Conservation (phyloP, 2,113 vertebrate species). For the Odocoileus hemionus region DNA sequence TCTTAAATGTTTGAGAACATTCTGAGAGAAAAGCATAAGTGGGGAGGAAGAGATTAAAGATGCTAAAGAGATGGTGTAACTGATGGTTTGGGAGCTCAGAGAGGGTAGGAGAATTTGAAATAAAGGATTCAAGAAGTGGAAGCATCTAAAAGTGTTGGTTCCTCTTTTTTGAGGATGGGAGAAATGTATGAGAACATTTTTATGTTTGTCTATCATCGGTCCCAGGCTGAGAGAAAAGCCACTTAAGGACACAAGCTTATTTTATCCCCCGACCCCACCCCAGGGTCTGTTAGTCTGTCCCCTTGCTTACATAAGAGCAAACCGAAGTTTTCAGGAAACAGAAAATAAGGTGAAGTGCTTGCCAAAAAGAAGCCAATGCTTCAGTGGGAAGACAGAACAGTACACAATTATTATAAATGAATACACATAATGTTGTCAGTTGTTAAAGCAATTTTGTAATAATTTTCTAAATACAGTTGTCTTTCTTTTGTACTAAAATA, state of each 20-base stretch:
- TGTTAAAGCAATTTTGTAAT: not conserved
- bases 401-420: not conserved
- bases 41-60: not conserved
- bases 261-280: fast-evolving
- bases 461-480: not conserved
- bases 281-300: not conserved
- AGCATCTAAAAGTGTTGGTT: not conserved
- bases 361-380: not conserved
- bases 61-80: not conserved
- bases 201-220: not conserved
- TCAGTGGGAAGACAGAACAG: not conserved
- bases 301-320: not conserved
- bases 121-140: not conserved
- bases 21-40: not conserved
- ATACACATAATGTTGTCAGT: not conserved
- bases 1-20: not conserved
- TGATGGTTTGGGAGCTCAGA: not conserved
- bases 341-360: not conserved
- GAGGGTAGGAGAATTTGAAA: not conserved
- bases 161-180: not conserved
- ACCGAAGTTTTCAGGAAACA: not conserved
- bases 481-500: not conserved
- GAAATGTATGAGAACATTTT: not conserved
- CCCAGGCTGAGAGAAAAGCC: not conserved
- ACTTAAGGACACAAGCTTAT: not conserved